These are phyloP conservation scores for Lycocerus yunnanus DNA, from an alignment of 2,888 invertebrate species.

Conservation along the genomic window DNA sequence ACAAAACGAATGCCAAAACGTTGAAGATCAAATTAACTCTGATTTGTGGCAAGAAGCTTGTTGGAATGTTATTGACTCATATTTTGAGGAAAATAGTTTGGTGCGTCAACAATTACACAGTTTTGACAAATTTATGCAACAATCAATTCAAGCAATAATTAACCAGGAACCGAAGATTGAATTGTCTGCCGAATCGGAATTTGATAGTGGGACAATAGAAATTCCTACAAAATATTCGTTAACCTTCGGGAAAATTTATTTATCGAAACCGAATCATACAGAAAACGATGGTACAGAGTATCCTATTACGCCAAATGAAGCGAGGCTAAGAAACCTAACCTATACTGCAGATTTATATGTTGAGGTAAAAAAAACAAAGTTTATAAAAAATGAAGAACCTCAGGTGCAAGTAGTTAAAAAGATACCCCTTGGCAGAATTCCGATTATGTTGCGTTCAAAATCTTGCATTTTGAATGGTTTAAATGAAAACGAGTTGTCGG, in stretches of 20 bases:
- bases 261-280: slow-evolving; percentile 99
- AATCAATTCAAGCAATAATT: slow-evolving; percentile 99
- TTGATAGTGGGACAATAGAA: slow-evolving; percentile 91
- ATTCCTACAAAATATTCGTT: slow-evolving; percentile 87
- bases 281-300: slow-evolving; percentile 81
- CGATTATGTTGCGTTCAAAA: slow-evolving; percentile 98
- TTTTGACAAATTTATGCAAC: slow-evolving; percentile 99
- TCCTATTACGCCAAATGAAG: too few species aligned
- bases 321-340: too few species aligned
- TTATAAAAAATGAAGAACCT: slow-evolving; percentile 76
- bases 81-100: slow-evolving; percentile 99
- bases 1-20: too few species aligned
- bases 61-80: slow-evolving; percentile 99
- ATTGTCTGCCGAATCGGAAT: slow-evolving; percentile 96
- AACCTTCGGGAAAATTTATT: slow-evolving; percentile 98
- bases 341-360: too few species aligned
- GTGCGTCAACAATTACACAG: slow-evolving; percentile 99
- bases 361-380: too few species aligned
- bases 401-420: slow-evolving; percentile 81
- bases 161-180: slow-evolving; percentile 99
- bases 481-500: slow-evolving; percentile 98
- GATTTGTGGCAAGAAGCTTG: slow-evolving; percentile 99
- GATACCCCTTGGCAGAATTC: slow-evolving; percentile 87
- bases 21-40: slow-evolving; percentile 94
- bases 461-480: slow-evolving; percentile 94